phyloP scores from a whole-genome alignment of 2,113 vertebrate genomes.

The Poicephalus meyeri region DNA sequence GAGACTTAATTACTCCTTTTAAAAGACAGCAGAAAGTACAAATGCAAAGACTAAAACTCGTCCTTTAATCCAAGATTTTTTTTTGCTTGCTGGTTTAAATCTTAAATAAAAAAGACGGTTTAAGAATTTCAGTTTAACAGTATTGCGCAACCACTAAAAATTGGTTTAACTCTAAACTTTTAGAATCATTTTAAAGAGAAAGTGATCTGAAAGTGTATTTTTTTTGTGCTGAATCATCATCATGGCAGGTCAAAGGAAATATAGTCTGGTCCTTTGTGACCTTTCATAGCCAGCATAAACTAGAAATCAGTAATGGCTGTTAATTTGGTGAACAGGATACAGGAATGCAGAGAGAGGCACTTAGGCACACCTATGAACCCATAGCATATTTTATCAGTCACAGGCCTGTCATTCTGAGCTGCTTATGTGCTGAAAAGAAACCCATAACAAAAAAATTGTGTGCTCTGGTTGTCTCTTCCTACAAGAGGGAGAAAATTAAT shows the following conservation, averaged over 20 bases:
- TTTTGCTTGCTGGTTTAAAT: not conserved
- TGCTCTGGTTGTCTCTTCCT: not conserved
- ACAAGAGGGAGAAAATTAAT: not conserved
- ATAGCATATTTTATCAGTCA: not conserved
- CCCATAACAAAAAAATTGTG: not conserved
- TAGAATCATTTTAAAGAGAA: not conserved
- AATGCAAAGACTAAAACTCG: not conserved
- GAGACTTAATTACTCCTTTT: not conserved
- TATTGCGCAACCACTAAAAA: not conserved
- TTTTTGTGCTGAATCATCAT: not conserved
- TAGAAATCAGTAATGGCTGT: not conserved
- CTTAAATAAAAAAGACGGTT: not conserved
- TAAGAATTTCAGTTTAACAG: not conserved
- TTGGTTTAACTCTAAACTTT: not conserved
- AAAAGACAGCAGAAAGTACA: not conserved
- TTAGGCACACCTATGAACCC: not conserved
- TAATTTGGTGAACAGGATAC: not conserved
- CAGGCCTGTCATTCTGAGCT: not conserved
- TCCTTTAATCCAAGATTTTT: not conserved
- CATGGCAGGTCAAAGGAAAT: not conserved
- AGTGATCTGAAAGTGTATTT: fast-evolving
- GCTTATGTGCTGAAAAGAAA: not conserved
- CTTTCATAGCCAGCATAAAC: not conserved
- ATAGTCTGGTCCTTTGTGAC: not conserved
- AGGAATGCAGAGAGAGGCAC: not conserved